Base-by-base conservation (phyloP, 2,888 invertebrate species). In the Drosophila colorata region DNA sequence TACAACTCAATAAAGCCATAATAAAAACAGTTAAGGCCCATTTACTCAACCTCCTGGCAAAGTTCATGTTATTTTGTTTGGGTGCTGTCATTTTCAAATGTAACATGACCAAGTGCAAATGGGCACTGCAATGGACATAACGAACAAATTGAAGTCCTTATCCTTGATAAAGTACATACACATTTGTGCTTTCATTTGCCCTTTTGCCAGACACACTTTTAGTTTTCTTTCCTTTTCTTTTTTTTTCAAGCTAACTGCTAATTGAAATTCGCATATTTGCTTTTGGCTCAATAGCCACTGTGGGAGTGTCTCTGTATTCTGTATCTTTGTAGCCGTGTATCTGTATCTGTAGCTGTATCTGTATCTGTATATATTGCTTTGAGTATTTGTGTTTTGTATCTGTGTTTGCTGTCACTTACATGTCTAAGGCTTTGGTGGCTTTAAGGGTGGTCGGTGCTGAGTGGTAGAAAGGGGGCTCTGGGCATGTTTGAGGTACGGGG, bases 1-100 rank as follows among this genome's bases (percentile, higher is more conserved):
- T 61, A 65, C 65, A 71, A 84, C 52, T 61, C 41, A 81, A 71
- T 75, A 64, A 85, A 81, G 82, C 75, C 60, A 65, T 48, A 41
- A 53, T 33, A 61, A 64, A 61, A 48, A 3, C 5, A n/a, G 8
- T 2, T 31, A 11, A 11, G 28, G 28, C 28, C 28, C 31, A 40
- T 37, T 51, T 61, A 20, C 18, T 18, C 9, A 37, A 49, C 13
- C 13, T 38, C 13, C n/a, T 40, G 44, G 23, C 20, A 46, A 53
- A 38, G 35, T 11, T 44, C 46, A 49, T 55, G 23, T 23, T 28
- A 48, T 14, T 25, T n/a, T 4, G 8, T 28, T 37, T 14, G n/a
- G 14, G 0, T 25, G 25, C 8, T 11, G 14, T 28, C 1, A 9
- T 13, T n/a, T 11, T 14, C 1, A 33, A 33, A 2, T 33, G 18